Evolutionary conservation across 2,888 invertebrate genomes (phyloP), one percentile per base, ranked within the genome.

Genomic region (Trachelus iudaicus): DNA sequence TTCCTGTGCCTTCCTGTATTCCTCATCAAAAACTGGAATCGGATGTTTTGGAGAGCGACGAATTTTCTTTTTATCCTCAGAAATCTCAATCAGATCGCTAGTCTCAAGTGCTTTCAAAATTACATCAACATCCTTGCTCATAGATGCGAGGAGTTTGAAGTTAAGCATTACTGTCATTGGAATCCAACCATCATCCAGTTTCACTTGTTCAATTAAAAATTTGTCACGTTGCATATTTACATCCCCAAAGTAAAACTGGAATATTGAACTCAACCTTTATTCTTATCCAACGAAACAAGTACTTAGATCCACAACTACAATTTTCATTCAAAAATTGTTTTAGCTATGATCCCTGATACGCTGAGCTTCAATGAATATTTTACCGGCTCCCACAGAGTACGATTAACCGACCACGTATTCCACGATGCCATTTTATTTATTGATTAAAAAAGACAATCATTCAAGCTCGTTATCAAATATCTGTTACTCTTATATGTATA

Each of bases 121-220:
- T 0, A 94, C 93, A 37, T 94, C 93, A 0, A 92, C 83, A 85
- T 98, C 96, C 1, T 92, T 94, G 0, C 95, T 94, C 23, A 99
- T 90, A 56, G 94, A 92, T 0, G 96, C 94, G 34, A 99, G 93
- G 34, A 98, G 94, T 91, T 98, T 98, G 91, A 99, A 99, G 79
- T 95, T 97, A 74, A 96, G 92, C 92, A 99, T 94, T 0, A 96
- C 94, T 0, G 95, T 94, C 73, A 99, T 90, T 0, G 97, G 94
- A 33, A 99, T 94, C 99, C 99, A 98, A 3, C 97, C 99, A 77
- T 98, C 96, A 84, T 98, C 96, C 82, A 96, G 93, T 84, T 95
- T 95, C 1, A 96, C 94, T 92, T 98, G 96, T 81, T 97, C 96
- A 85, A 95, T 94, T n/a, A 99, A 93, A 90, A 99, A 99, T 92